A percentile compares a stretch with the other conserved stretches of the same genome.
These are phyloP conservation scores for Crotophaga sulcirostris DNA, from an alignment of 2,113 vertebrate genomes.

Conservation along the genomic window DNA sequence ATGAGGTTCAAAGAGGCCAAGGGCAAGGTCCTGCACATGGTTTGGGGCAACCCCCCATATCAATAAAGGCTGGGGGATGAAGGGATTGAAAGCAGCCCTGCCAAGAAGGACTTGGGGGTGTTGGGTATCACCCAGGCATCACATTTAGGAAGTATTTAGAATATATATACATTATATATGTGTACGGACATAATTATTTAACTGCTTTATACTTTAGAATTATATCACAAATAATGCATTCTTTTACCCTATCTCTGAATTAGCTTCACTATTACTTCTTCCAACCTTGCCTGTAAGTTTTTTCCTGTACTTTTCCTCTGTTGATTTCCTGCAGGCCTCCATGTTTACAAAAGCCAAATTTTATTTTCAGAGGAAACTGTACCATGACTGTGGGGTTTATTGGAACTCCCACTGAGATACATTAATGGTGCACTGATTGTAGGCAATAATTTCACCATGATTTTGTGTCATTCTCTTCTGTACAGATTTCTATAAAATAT, in stretches of 20 bases:
- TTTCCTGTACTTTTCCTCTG: neutral
- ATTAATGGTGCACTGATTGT: neutral
- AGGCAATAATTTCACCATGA: neutral
- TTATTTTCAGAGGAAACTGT: neutral
- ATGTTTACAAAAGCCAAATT: neutral
- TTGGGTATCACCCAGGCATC: neutral
- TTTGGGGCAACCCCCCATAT: no score
- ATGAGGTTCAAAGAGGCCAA: no score
- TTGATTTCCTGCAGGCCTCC: neutral
- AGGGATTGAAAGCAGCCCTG: no score
- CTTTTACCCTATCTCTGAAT: neutral
- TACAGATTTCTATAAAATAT: slow-evolving; percentile 24
- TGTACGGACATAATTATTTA: no score
- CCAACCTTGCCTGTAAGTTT: neutral
- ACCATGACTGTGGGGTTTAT: neutral
- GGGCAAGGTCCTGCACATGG: no score
- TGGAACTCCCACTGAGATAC: neutral
- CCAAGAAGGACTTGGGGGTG: no score
- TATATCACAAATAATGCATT: neutral
- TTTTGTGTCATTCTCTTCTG: neutral
- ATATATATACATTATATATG: neutral
- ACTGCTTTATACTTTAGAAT: neutral
- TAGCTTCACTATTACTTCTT: neutral
- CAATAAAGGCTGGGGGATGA: no score
- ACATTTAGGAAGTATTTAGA: neutral